A percentile compares a stretch with the other conserved stretches of the same genome.
Evolutionary conservation across 2,113 vertebrate genomes (phyloP).

Genomic region (Neodon shergylaensis): DNA sequence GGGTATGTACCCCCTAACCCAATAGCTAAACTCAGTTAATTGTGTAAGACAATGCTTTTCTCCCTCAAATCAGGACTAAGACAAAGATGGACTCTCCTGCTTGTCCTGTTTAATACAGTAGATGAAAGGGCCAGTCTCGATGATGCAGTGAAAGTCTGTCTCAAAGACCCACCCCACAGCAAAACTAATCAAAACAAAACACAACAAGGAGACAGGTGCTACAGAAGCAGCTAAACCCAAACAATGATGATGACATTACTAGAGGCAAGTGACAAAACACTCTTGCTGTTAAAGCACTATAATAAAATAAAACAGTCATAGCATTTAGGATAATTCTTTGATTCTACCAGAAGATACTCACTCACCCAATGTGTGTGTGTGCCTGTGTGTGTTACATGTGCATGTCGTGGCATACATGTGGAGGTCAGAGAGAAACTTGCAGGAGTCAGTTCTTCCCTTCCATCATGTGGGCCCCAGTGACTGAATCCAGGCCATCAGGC

Average conservation of each 20-base stretch:
- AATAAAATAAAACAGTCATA: neutral
- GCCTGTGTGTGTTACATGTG: neutral
- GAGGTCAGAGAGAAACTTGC: neutral
- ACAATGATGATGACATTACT: neutral
- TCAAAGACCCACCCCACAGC: neutral
- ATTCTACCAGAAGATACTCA: neutral
- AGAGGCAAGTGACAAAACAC: neutral
- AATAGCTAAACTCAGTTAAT: neutral
- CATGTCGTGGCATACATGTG: neutral
- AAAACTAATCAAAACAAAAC: neutral
- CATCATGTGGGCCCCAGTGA: neutral
- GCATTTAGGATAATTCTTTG: neutral
- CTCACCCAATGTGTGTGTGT: neutral
- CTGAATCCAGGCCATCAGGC: neutral
- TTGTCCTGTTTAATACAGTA: neutral
- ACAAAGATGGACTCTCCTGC: neutral
- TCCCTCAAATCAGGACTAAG: neutral
- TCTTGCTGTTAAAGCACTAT: neutral
- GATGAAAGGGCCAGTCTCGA: neutral
- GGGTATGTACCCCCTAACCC: neutral
- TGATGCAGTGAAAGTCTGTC: neutral
- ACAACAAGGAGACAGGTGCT: neutral
- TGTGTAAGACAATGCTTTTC: neutral
- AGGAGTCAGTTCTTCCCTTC: neutral
- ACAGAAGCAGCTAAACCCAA: neutral